phyloP scores from a whole-genome alignment of 2,797 vertebrate species.

The Chanos chanos region DNA sequence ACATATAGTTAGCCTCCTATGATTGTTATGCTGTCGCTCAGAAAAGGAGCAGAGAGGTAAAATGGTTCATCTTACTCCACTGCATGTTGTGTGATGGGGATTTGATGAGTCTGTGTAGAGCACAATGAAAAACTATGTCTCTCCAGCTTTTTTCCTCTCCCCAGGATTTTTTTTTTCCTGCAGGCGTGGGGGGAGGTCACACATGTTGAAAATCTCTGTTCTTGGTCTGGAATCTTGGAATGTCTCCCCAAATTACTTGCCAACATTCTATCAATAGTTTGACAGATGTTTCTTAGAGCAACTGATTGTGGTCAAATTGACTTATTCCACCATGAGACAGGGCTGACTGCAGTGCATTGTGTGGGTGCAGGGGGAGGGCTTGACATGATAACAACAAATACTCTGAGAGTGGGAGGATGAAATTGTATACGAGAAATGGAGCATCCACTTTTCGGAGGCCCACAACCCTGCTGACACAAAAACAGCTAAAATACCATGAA shows the following conservation, averaged over 20 bases:
- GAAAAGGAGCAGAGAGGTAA: too few relatives aligned
- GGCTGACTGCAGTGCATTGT: neutral
- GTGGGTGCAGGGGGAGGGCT: neutral
- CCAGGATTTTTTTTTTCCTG: too few relatives aligned
- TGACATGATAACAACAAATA: slow-evolving; percentile 7
- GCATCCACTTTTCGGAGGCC: neutral
- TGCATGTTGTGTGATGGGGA: too few relatives aligned
- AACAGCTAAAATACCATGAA: neutral
- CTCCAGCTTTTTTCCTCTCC: too few relatives aligned
- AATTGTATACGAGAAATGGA: slow-evolving; percentile 19
- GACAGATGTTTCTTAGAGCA: slow-evolving; percentile 36
- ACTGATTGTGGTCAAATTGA: slow-evolving; percentile 32
- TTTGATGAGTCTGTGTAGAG: too few relatives aligned
- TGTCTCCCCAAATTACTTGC: slow-evolving; percentile 16
- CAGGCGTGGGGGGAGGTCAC: slow-evolving; percentile 21
- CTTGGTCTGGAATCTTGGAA: slow-evolving; percentile 24
- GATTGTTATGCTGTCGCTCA: too few relatives aligned
- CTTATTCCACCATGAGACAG: neutral
- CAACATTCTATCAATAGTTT: slow-evolving; percentile 30
- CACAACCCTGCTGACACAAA: neutral
- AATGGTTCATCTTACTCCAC: too few relatives aligned
- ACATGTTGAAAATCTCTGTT: neutral
- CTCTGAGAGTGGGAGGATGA: neutral
- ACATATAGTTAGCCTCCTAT: too few relatives aligned
- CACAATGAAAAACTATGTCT: slow-evolving; percentile 2